Conservation (phyloP, 2,113 vertebrate genomes). For the Oncorhynchus gorbuscha region DNA sequence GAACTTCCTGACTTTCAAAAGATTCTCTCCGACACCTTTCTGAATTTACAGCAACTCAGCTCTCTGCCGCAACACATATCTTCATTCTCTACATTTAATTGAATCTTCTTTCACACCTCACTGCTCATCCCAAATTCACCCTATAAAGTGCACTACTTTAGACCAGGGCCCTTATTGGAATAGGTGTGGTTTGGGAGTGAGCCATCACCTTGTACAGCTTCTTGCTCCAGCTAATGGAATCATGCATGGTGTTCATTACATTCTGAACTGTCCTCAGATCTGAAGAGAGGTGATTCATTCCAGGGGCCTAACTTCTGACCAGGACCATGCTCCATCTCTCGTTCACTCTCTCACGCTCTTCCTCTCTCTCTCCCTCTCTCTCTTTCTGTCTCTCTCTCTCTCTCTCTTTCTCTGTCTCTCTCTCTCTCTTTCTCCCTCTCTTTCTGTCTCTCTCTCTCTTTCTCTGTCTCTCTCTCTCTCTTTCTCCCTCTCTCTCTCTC, state of each 20-base stretch:
- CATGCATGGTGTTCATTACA: constrained; percentile 35
- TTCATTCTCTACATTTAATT: constrained; percentile 38
- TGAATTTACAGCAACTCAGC: constrained; percentile 16
- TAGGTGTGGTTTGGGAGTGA: background rate
- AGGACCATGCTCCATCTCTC: constrained; percentile 13
- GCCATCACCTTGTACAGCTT: constrained; percentile 21
- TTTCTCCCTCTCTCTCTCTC: too few relatives aligned
- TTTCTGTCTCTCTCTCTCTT: too few relatives aligned
- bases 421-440: too few relatives aligned
- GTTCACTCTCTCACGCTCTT: background rate
- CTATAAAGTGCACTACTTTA: too few relatives aligned
- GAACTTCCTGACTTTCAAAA: constrained; percentile 13
- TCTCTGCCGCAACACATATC: constrained; percentile 28
- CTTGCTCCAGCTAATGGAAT: constrained; percentile 51
- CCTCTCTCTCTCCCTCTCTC: too few relatives aligned
- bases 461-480: too few relatives aligned
- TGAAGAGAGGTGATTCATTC: constrained; percentile 30
- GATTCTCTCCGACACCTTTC: background rate
- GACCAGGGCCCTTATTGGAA: too few relatives aligned
- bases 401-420: too few relatives aligned
- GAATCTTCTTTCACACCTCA: constrained; percentile 35
- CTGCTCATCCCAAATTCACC: too few relatives aligned
- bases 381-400: too few relatives aligned
- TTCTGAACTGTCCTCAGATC: constrained; percentile 12
- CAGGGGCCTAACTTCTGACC: constrained; percentile 8